These are phyloP conservation scores for Caenorhabditis imperialis DNA, from an alignment of 2,888 invertebrate genomes.

Conservation along the genomic window DNA sequence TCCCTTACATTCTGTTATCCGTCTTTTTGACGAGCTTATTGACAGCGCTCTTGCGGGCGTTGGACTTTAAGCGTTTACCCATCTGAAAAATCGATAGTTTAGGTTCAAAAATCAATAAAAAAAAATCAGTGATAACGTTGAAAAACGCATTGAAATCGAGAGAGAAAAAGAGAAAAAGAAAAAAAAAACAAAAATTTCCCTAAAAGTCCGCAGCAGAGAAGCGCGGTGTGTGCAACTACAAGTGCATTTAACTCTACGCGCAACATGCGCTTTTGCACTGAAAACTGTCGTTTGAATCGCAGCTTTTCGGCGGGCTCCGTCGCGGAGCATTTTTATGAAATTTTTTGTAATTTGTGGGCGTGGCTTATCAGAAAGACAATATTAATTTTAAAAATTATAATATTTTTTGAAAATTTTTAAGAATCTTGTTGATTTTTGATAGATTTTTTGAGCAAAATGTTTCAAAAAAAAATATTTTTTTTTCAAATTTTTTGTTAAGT, in stretches of 20 bases:
- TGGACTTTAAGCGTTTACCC: slow-evolving; percentile 66
- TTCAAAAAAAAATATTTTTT: slow-evolving; percentile 6
- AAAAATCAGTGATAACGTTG: neutral
- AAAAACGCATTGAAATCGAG: slow-evolving; percentile 1
- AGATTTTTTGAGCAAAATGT: slow-evolving; percentile 1
- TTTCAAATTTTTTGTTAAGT: neutral
- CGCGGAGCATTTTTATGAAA: too few relatives aligned
- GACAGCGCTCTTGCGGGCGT: slow-evolving; percentile 59
- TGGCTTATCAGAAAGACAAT: too few relatives aligned
- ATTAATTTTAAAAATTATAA: too few relatives aligned
- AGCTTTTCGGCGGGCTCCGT: too few relatives aligned
- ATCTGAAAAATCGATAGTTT: slow-evolving; percentile 32
- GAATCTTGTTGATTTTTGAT: neutral
- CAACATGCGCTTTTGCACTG: slow-evolving; percentile 6
- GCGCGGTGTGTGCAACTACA: slow-evolving; percentile 12
- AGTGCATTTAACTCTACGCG: slow-evolving; percentile 17
- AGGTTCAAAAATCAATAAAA: neutral
- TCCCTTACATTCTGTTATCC: slow-evolving; percentile 74
- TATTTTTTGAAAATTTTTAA: neutral
- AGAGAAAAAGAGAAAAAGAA: too few relatives aligned
- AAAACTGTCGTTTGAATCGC: too few relatives aligned
- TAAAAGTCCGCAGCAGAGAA: neutral
- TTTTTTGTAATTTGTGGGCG: too few relatives aligned
- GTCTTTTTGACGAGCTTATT: slow-evolving; percentile 75
- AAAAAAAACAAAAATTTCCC: neutral